A percentile compares a stretch with the other conserved stretches of the same genome.
Evolutionary conservation across 2,797 vertebrate genomes (phyloP).

Genomic region (Cygnus olor): DNA sequence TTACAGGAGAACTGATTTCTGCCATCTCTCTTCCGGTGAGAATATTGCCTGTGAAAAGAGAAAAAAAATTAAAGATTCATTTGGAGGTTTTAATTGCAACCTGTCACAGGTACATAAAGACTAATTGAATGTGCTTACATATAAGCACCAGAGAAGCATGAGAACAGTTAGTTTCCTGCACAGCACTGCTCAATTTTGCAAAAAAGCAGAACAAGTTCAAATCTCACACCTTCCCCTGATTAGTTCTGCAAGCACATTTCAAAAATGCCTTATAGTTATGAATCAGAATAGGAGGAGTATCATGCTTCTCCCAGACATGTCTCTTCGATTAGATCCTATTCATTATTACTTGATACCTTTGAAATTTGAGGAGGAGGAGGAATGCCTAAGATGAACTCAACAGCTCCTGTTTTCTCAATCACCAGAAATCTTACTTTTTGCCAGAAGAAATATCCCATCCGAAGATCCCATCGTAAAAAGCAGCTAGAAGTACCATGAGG

Average conservation of each 20-base stretch:
- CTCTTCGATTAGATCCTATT: not conserved
- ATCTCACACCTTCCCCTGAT: not conserved
- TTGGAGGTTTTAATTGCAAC: constrained; percentile 8
- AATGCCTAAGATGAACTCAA: not conserved
- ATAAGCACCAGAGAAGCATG: not conserved
- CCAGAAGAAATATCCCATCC: not conserved
- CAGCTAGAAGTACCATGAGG: not conserved
- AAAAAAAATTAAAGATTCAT: not conserved
- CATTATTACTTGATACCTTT: not conserved
- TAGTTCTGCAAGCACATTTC: constrained; percentile 22
- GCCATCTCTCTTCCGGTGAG: constrained; percentile 74
- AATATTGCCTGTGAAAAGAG: constrained; percentile 49
- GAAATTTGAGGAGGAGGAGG: not conserved
- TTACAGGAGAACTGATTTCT: constrained; percentile 79
- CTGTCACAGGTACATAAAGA: not conserved
- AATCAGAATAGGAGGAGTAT: not conserved
- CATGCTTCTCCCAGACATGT: not conserved
- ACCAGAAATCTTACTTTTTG: not conserved
- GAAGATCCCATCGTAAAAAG: not conserved
- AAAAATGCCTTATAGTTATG: not conserved
- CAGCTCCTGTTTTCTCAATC: not conserved
- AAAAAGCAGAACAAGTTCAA: constrained; percentile 8
- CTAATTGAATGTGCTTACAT: not conserved
- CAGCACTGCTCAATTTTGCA: not conserved
- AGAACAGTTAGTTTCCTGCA: not conserved